Base-by-base conservation (phyloP, 2,113 vertebrate genomes). In the Choloepus hoffmanni region DNA sequence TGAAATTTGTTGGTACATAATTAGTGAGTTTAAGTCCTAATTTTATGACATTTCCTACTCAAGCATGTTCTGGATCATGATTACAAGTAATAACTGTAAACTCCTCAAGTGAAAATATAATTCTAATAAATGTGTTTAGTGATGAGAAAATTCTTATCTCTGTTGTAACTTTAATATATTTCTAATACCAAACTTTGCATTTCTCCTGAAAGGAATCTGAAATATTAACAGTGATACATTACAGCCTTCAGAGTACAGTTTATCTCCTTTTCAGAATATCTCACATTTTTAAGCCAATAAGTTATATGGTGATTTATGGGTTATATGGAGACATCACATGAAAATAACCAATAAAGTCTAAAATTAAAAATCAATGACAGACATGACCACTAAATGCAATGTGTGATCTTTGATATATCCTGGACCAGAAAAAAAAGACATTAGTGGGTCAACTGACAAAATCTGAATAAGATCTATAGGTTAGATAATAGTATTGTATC, bases 91-190 rank as follows among this genome's bases (percentile, higher is more conserved):
- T 1, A 86, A 79, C 73, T 78, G 78, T 26, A 84, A 91, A 40
- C 40, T 90, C 7, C 82, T 83, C 19, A 73, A 63, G 43, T 43
- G 4, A 95, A 92, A 90, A 83, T 50, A 33, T 24, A 73, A 73
- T 79, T 36, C 21, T 92, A 79, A 85, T 67, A 36, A 90, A 83
- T 53, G 0, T 55, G 55, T 58, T 89, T 63, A 78, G 68, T 53
- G 73, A 86, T 4, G 90, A 68, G 21, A 92, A 96, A 85, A 88
- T 45, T 76, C 1, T 60, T 92, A 60, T 70, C 70, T 87, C 13
- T 84, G 45, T 87, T 74, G 0, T 68, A 88, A 12, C 7, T 79
- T 94, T 63, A 84, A 58, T 79, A 58, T 26, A 55, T 87, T 68
- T 93, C 15, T 87, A 77, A 68, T 88, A 87, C 10, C 79, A 93